phyloP scores from a whole-genome alignment of 2,797 vertebrate genomes.

The Eurystomus glaucurus region DNA sequence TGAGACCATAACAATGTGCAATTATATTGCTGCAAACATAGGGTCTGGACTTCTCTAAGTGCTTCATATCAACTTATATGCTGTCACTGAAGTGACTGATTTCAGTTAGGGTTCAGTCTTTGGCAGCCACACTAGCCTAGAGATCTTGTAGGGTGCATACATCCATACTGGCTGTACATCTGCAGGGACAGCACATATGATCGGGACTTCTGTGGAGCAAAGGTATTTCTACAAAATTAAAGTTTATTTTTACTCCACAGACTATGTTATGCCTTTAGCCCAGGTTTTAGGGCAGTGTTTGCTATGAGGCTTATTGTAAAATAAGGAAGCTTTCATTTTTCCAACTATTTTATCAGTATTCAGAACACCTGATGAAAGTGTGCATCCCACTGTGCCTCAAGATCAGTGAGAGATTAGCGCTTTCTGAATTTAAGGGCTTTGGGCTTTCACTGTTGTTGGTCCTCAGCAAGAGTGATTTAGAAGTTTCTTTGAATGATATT shows the following conservation, averaged over 20 bases:
- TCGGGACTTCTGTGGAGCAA: not conserved
- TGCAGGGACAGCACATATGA: fast-evolving
- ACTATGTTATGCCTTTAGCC: not conserved
- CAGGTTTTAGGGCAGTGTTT: not conserved
- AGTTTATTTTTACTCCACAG: not conserved
- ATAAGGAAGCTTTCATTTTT: not conserved
- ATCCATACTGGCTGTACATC: not conserved
- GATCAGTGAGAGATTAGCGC: not conserved
- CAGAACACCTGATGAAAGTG: not conserved
- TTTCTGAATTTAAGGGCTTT: not conserved
- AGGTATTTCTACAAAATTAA: not conserved
- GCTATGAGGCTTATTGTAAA: not conserved
- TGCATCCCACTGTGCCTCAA: not conserved
- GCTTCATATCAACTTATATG: not conserved
- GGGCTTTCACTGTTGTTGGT: conserved; percentile 3
- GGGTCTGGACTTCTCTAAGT: not conserved
- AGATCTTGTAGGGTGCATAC: fast-evolving
- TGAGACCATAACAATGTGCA: not conserved
- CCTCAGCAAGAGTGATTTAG: not conserved
- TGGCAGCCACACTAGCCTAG: not conserved
- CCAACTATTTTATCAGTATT: not conserved
- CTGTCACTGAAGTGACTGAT: not conserved
- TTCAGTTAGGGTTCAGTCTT: not conserved
- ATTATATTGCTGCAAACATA: not conserved
- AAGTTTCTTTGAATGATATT: not conserved